Conservation (phyloP, 2,888 invertebrate species). For the Andrena bucephala region DNA sequence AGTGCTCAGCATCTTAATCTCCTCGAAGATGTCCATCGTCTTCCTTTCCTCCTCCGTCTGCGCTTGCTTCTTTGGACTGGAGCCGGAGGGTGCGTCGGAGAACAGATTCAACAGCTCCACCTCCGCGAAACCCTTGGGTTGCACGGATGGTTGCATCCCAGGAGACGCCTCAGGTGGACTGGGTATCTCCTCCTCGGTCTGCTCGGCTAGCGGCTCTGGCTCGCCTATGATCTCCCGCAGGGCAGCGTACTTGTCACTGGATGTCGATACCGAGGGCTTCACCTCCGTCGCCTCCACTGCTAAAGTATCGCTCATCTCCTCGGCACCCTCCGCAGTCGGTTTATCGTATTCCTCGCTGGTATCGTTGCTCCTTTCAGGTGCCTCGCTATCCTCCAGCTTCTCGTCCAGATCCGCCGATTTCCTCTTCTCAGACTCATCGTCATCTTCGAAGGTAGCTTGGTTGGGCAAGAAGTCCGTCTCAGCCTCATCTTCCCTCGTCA, state of each 20-base stretch:
- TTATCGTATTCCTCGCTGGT: slow-evolving; percentile 62
- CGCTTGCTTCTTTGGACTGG: slow-evolving; percentile 71
- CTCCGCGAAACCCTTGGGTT: slow-evolving; percentile 71
- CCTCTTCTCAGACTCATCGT: slow-evolving; percentile 62
- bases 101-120: slow-evolving; percentile 81
- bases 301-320: slow-evolving; percentile 63
- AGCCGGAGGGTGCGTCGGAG: slow-evolving; percentile 72
- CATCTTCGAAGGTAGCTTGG: slow-evolving; percentile 47
- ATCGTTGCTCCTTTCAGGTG: slow-evolving; percentile 61
- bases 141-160: slow-evolving; percentile 49
- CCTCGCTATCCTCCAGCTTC: slow-evolving; percentile 56
- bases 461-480: slow-evolving; percentile 8
- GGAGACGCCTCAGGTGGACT: slow-evolving; percentile 63
- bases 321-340: slow-evolving; percentile 51
- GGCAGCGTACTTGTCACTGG: slow-evolving; percentile 93
- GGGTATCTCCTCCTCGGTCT: slow-evolving; percentile 62
- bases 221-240: slow-evolving; percentile 90
- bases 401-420: slow-evolving; percentile 56
- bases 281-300: slow-evolving; percentile 82
- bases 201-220: slow-evolving; percentile 69
- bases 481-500: slow-evolving; percentile 13
- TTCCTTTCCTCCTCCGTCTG: slow-evolving; percentile 75
- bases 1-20: slow-evolving; percentile 82
- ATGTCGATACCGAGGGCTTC: slow-evolving; percentile 85
- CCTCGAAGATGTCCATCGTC: slow-evolving; percentile 82